Conservation (phyloP, 35 echinoderm and acorn worm species). For the Acanthaster planci region DNA sequence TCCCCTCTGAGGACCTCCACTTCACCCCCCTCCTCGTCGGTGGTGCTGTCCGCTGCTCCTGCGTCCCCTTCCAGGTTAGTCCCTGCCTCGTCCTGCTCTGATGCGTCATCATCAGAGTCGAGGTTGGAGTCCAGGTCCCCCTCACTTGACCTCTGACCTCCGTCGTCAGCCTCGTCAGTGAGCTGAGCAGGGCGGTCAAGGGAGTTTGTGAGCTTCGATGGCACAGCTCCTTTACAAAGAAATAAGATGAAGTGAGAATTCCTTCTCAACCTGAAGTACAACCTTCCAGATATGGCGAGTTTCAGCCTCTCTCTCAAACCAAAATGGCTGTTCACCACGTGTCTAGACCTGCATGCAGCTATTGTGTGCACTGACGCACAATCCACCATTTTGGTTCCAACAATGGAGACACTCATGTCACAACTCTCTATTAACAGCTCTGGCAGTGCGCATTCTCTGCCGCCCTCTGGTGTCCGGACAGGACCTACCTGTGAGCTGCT, state of each 20-base stretch:
- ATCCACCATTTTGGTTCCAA: too few relatives aligned
- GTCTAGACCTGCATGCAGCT: not conserved
- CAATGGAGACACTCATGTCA: not conserved
- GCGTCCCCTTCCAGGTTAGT: not conserved
- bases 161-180: slow-evolving; percentile 17
- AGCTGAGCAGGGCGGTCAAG: not conserved
- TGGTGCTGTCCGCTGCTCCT: slow-evolving; percentile 24
- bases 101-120: not conserved
- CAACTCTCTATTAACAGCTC: not conserved
- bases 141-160: slow-evolving; percentile 27
- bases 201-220: not conserved
- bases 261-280: not conserved
- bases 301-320: not conserved
- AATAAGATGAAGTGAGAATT: not conserved
- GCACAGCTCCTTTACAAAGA: not conserved
- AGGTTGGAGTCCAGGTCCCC: slow-evolving; percentile 37
- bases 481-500: slow-evolving; percentile 78
- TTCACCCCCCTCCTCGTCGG: slow-evolving; percentile 38
- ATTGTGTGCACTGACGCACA: not conserved
- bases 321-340: not conserved
- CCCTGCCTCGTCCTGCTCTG: not conserved
- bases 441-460: not conserved
- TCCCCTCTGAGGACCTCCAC: slow-evolving; percentile 39
- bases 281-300: not conserved
- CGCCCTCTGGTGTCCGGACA: not conserved